These are phyloP conservation scores for Nemotelus nigrinus DNA, from an alignment of 2,888 invertebrate species.

Conservation along the genomic window DNA sequence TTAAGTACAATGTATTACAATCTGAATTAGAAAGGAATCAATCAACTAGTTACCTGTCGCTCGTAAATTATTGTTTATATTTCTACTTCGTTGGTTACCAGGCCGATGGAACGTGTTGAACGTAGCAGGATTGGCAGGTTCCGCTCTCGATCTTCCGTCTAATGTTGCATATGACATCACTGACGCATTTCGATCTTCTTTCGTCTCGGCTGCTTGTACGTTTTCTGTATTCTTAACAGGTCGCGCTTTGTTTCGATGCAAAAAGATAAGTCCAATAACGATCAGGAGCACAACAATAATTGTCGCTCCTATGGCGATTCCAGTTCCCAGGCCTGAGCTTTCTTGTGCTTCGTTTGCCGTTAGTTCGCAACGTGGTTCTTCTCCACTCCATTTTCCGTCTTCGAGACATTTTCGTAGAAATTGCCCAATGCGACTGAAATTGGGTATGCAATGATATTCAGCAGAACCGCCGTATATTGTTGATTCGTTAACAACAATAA, in stretches of 20 bases:
- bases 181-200: constrained; percentile 86
- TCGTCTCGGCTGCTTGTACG: constrained; percentile 84
- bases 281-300: constrained; percentile 82
- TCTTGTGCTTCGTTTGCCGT: constrained; percentile 77
- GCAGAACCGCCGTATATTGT: constrained; percentile 85
- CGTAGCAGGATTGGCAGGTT: constrained; percentile 62
- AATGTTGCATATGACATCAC: constrained; percentile 89
- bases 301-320: constrained; percentile 85
- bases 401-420: constrained; percentile 85
- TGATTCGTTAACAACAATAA: constrained; percentile 85
- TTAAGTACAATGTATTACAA: neutral
- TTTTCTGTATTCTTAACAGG: constrained; percentile 91
- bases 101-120: constrained; percentile 62
- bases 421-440: constrained; percentile 82
- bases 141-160: constrained; percentile 70
- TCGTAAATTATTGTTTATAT: constrained; percentile 47
- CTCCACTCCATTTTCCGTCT: constrained; percentile 87
- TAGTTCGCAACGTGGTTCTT: constrained; percentile 83
- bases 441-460: constrained; percentile 90
- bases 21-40: neutral
- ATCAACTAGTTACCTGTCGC: constrained; percentile 39
- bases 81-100: constrained; percentile 36
- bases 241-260: constrained; percentile 83
- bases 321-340: constrained; percentile 77
- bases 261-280: constrained; percentile 80